These are phyloP conservation scores for Cephus runcator DNA, from an alignment of 2,888 invertebrate genomes.

Conservation along the genomic window DNA sequence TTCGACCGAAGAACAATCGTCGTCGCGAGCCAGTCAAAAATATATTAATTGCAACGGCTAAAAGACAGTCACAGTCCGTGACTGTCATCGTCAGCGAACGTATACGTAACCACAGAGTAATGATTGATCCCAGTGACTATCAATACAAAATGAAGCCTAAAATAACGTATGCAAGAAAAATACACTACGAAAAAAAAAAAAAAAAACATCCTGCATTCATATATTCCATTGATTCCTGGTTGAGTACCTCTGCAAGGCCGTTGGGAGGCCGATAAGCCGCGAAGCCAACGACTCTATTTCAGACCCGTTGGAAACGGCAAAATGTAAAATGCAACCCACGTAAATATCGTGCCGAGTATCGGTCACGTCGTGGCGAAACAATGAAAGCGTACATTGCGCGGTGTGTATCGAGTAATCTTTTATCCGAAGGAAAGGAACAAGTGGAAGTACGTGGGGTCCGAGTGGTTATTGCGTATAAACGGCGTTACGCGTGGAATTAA, in stretches of 20 bases:
- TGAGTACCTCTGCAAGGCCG: constrained; percentile 36
- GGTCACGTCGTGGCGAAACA: neutral
- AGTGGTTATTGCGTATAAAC: neutral
- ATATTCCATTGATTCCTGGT: neutral
- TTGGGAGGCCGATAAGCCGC: constrained; percentile 28
- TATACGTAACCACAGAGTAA: neutral
- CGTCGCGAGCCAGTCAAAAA: neutral
- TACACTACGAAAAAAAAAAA: too few species aligned
- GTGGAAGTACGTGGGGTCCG: neutral
- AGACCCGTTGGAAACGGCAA: constrained; percentile 22
- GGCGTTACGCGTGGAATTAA: neutral
- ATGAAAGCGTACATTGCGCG: neutral
- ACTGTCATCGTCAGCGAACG: neutral
- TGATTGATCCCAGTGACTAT: neutral
- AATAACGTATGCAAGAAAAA: neutral
- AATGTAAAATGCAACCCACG: neutral
- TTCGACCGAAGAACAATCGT: neutral
- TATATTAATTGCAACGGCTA: neutral
- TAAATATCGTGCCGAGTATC: neutral
- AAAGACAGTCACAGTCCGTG: neutral
- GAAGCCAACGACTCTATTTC: constrained; percentile 26
- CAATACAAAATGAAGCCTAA: neutral
- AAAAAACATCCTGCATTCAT: neutral
- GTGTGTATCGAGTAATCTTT: neutral
- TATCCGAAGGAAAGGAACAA: neutral